A percentile compares a stretch with the other conserved stretches of the same genome.
Evolutionary conservation across 2,888 invertebrate species (phyloP).

Genomic region (Erebia palarica): DNA sequence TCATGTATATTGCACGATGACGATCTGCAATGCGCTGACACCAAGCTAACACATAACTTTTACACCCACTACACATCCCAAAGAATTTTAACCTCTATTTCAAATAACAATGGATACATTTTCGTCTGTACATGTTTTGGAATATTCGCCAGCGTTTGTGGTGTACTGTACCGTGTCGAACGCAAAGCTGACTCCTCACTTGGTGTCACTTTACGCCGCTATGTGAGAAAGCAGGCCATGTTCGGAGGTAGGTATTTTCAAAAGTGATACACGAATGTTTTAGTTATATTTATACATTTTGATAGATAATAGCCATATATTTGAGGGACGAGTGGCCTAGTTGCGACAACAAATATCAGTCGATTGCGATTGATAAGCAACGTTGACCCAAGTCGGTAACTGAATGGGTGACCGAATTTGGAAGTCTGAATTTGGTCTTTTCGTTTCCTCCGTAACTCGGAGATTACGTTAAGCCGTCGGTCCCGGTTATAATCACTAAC

Average conservation of each 20-base stretch:
- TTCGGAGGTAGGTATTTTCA: conserved; percentile 35
- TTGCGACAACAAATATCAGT: no score
- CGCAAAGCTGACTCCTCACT: conserved; percentile 56
- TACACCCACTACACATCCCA: conserved; percentile 8
- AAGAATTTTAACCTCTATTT: conserved; percentile 18
- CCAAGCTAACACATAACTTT: conserved; percentile 11
- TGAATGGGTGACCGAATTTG: no score
- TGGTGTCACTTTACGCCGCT: conserved; percentile 63
- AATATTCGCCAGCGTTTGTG: conserved; percentile 6
- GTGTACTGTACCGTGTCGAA: conserved; percentile 29
- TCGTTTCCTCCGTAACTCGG: no score
- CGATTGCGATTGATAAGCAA: no score
- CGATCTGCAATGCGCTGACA: conserved; percentile 49
- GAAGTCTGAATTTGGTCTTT: no score
- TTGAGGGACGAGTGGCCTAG: no score
- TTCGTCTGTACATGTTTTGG: conserved; percentile 20
- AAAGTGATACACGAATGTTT: conserved; percentile 14
- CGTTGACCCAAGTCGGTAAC: no score
- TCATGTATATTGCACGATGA: conserved; percentile 52
- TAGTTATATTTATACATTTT: neutral
- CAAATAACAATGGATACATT: conserved; percentile 21
- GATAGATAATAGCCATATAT: neutral
- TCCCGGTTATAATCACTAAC: no score
- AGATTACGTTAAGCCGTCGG: no score
- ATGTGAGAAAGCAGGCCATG: conserved; percentile 47